Conservation (phyloP, 1,140 invertebrate species). For the Papilio machaon region DNA sequence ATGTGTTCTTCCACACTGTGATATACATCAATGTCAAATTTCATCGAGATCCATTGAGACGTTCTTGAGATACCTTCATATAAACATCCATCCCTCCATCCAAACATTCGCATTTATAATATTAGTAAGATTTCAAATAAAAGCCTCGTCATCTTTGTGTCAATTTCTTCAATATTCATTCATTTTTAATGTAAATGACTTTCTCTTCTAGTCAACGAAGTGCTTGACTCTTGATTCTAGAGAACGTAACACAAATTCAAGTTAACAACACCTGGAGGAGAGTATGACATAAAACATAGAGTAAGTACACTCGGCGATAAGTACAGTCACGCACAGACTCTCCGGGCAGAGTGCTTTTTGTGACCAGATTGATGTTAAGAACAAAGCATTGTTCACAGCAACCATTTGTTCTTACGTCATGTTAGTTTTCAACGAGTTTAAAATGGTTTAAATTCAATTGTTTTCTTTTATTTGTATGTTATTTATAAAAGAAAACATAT, state of each 20-base stretch:
- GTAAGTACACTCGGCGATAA: slow-evolving; percentile 19
- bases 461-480: not conserved
- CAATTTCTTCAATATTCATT: too few species aligned
- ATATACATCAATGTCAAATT: too few species aligned
- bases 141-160: too few species aligned
- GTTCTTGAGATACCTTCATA: too few species aligned
- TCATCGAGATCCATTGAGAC: too few species aligned
- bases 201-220: not conserved
- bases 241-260: not conserved
- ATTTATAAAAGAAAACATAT: too few species aligned
- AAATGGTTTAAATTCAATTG: not conserved
- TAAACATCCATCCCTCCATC: too few species aligned
- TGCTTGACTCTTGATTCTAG: not conserved
- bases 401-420: slow-evolving; percentile 12
- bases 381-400: slow-evolving; percentile 13
- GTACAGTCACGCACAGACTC: slow-evolving; percentile 23
- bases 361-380: slow-evolving; percentile 22
- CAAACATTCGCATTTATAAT: too few species aligned
- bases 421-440: slow-evolving; percentile 9
- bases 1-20: too few species aligned
- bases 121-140: too few species aligned
- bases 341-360: slow-evolving; percentile 1
- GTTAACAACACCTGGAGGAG: slow-evolving; percentile 7
- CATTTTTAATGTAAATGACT: too few species aligned
- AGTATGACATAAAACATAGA: slow-evolving; percentile 19